A percentile compares a stretch with the other conserved stretches of the same genome.
Conservation (phyloP, 2,888 invertebrate species). For the Axea sp. region DNA sequence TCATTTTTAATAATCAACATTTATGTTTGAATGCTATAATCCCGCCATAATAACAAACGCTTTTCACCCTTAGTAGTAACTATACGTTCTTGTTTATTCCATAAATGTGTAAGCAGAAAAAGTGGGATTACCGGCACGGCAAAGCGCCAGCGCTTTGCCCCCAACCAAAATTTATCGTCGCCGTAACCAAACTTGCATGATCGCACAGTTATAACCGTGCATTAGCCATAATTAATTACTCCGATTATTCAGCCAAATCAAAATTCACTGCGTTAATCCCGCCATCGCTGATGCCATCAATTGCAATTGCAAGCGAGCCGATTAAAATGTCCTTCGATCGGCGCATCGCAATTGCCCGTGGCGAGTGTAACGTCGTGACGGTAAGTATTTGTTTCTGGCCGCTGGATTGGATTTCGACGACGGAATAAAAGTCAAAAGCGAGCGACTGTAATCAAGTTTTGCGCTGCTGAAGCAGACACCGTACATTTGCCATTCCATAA, state of each 20-base stretch:
- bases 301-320: neutral
- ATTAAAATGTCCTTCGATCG: neutral
- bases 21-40: constrained; percentile 48
- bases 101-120: constrained; percentile 56
- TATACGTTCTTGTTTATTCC: constrained; percentile 56
- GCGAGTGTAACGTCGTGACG: neutral
- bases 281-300: neutral
- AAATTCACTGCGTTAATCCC: constrained; percentile 16
- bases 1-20: constrained; percentile 54
- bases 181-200: constrained; percentile 36
- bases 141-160: constrained; percentile 25
- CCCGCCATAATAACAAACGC: constrained; percentile 46
- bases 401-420: constrained; percentile 10
- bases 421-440: constrained; percentile 31
- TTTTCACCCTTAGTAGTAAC: constrained; percentile 48
- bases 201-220: constrained; percentile 7
- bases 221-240: constrained; percentile 25
- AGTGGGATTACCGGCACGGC: constrained; percentile 50
- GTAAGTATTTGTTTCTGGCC: constrained; percentile 9
- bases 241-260: constrained; percentile 10
- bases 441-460: constrained; percentile 61
- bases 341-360: neutral
- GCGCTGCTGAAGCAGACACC: constrained; percentile 61
- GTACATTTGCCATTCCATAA: constrained; percentile 61
- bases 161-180: constrained; percentile 36